These are phyloP conservation scores for Archips crataeganus DNA, from an alignment of 2,888 invertebrate genomes.

Conservation along the genomic window DNA sequence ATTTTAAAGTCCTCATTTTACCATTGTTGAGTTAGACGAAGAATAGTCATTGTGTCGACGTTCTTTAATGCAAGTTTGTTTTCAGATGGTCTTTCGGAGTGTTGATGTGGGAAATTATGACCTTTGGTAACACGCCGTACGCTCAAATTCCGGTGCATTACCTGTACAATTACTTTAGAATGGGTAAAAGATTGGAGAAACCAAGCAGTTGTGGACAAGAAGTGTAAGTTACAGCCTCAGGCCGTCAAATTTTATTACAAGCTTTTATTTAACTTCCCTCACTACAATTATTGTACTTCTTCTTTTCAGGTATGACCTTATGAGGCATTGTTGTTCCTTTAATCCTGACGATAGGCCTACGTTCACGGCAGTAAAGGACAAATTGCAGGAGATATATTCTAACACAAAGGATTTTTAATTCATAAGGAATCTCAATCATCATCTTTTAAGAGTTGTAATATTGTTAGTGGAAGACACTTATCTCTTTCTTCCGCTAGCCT, in stretches of 20 bases:
- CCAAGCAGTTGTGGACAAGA: conserved; percentile 97
- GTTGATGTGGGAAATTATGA: conserved; percentile 99
- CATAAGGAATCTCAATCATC: too few species aligned
- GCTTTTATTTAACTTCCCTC: too few species aligned
- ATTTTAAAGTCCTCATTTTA: too few species aligned
- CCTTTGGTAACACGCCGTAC: conserved; percentile 99
- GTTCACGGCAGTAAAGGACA: conserved; percentile 92
- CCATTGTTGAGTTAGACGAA: too few species aligned
- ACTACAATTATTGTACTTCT: background rate
- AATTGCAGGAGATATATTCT: conserved; percentile 88
- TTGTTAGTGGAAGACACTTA: too few species aligned
- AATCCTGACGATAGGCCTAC: conserved; percentile 92
- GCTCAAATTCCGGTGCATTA: conserved; percentile 98
- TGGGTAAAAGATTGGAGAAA: conserved; percentile 97
- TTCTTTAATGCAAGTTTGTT: background rate
- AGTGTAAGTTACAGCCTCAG: conserved; percentile 87
- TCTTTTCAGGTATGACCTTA: conserved; percentile 20
- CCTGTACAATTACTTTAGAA: conserved; percentile 95
- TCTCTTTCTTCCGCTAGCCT: too few species aligned
- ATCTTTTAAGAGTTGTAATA: too few species aligned
- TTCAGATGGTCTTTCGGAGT: conserved; percentile 97
- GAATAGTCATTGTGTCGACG: background rate
- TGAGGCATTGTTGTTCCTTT: conserved; percentile 93
- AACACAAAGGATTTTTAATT: too few species aligned
- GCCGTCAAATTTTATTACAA: too few species aligned